Base-by-base conservation (phyloP, 2,797 vertebrate species). In the Tachyglossus aculeatus region DNA sequence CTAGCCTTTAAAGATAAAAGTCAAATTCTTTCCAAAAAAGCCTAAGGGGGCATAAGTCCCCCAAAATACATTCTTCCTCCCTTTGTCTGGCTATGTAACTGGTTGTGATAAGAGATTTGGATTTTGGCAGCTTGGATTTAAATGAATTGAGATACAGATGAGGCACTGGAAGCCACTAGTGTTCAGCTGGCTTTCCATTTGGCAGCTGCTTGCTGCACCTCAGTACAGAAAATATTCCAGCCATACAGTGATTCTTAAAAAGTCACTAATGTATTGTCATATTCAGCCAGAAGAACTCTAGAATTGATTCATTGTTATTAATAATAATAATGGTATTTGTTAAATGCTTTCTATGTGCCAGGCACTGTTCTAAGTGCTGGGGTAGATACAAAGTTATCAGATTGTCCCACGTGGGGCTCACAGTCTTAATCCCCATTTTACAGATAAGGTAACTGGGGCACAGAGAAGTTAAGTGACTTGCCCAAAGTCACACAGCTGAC, bases 281-380 rank as follows among this genome's bases (percentile, higher is more conserved):
- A 34, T 54, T 65, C 7, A 15, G 38, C 33, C 68, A 85, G 22
- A 0, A 0, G 25, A 87, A 13, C 5, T 81, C 54, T 40, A 62
- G 70, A 88, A 88, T 77, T 47, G 79, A 88, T 77, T 87, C 55
- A 34, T 19, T 68, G 21, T 67, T 88, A n/a, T n/a, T n/a, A n/a
- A n/a, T n/a, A n/a, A n/a, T n/a, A n/a, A n/a, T n/a, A n/a, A n/a
- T n/a, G n/a, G n/a, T n/a, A n/a, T n/a, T n/a, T n/a, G n/a, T n/a
- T n/a, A n/a, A n/a, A n/a, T n/a, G n/a, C n/a, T n/a, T n/a, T n/a
- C n/a, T n/a, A n/a, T n/a, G n/a, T n/a, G n/a, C n/a, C n/a, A n/a
- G n/a, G n/a, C n/a, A n/a, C n/a, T n/a, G n/a, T n/a, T n/a, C n/a
- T n/a, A n/a, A n/a, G n/a, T n/a, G n/a, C n/a, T n/a, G n/a, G n/a